These are phyloP conservation scores for Serilophus lunatus DNA, from an alignment of 2,113 vertebrate genomes.

Conservation along the genomic window DNA sequence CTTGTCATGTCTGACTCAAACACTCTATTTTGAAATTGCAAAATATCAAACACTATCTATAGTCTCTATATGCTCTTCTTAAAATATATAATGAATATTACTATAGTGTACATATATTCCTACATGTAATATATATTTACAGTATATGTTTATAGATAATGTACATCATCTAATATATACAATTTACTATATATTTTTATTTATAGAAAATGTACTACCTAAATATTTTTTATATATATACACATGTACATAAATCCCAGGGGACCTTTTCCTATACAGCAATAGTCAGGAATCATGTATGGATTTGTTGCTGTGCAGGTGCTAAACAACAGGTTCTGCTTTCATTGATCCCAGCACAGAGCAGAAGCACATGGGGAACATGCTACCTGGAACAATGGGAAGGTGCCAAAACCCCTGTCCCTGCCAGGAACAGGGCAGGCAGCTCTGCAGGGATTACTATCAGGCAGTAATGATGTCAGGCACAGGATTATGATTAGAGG, in stretches of 20 bases:
- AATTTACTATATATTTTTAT: neutral
- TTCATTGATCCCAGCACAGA: neutral
- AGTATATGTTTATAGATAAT: neutral
- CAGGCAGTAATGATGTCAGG: neutral
- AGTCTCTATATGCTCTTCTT: neutral
- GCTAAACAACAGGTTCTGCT: neutral
- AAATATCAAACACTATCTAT: neutral
- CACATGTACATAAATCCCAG: neutral
- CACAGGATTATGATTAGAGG: neutral
- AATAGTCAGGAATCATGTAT: neutral
- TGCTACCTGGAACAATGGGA: accelerated
- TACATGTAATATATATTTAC: neutral
- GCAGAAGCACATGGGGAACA: neutral
- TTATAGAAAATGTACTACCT: neutral
- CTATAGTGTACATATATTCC: neutral
- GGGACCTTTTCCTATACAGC: too few species aligned
- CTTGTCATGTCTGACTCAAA: neutral
- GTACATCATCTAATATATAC: neutral
- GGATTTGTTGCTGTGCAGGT: neutral
- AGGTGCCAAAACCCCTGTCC: neutral
- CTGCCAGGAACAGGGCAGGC: neutral
- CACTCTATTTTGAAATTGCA: neutral
- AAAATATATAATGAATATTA: neutral
- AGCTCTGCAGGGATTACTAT: neutral
- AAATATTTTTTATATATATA: neutral